A percentile compares a stretch with the other conserved stretches of the same genome.
These are phyloP conservation scores for Cantharis lateralis DNA, from an alignment of 2,888 invertebrate species.

Conservation along the genomic window DNA sequence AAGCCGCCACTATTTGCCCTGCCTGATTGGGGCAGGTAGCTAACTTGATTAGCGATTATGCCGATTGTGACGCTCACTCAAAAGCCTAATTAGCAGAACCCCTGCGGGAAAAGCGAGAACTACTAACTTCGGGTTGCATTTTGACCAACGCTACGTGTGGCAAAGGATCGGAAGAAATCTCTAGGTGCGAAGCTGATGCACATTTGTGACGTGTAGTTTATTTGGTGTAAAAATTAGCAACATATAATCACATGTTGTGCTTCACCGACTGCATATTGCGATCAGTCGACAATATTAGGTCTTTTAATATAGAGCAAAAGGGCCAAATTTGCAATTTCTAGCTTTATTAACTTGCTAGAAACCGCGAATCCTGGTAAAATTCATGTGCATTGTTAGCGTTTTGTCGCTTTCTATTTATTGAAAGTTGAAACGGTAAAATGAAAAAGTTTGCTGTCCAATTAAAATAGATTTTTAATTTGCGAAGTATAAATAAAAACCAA, in stretches of 20 bases:
- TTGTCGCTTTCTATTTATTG: slow-evolving; percentile 27
- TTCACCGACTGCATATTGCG: slow-evolving; percentile 47
- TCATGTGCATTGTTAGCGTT: slow-evolving; percentile 42
- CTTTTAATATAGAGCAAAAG: slow-evolving; percentile 30
- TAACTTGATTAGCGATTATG: slow-evolving; percentile 59
- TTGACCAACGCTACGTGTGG: slow-evolving; percentile 21
- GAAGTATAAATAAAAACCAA: neutral
- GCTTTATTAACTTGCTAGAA: slow-evolving; percentile 45
- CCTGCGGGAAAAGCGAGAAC: slow-evolving; percentile 43
- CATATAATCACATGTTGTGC: slow-evolving; percentile 53
- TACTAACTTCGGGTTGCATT: slow-evolving; percentile 27
- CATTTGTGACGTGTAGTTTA: slow-evolving; percentile 23
- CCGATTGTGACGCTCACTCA: slow-evolving; percentile 57
- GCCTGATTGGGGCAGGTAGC: slow-evolving; percentile 56
- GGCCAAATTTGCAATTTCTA: slow-evolving; percentile 34
- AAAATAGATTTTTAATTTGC: slow-evolving; percentile 2
- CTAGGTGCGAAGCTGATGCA: slow-evolving; percentile 9
- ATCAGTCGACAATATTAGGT: slow-evolving; percentile 39
- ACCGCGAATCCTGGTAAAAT: slow-evolving; percentile 44
- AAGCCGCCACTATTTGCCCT: slow-evolving; percentile 49
- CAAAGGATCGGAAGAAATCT: neutral
- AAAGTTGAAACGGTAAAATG: slow-evolving; percentile 9
- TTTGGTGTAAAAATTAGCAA: slow-evolving; percentile 24
- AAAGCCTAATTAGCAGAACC: slow-evolving; percentile 55
- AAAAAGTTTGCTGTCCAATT: slow-evolving; percentile 10